Percentiles rank a stretch among this genome's conserved stretches.
These are phyloP conservation scores for Crotalus helleri DNA, from an alignment of 2,113 vertebrate species.

Conservation along the genomic window DNA sequence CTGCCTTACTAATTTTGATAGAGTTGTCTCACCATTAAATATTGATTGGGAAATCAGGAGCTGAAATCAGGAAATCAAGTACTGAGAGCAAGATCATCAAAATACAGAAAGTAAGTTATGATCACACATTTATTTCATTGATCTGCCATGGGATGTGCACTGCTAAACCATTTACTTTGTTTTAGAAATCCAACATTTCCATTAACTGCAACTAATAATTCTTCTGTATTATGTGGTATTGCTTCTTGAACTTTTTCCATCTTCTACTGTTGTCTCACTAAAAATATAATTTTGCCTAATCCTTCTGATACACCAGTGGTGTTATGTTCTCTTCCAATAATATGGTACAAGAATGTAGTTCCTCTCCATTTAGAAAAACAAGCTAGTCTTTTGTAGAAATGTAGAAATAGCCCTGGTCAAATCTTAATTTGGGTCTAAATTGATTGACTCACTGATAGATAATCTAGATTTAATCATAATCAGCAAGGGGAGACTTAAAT, in stretches of 20 bases:
- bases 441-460: not conserved
- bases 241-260: not conserved
- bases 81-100: not conserved
- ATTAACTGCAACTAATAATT: not conserved
- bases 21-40: conserved; percentile 4
- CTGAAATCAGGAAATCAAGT: not conserved
- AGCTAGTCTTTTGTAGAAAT: not conserved
- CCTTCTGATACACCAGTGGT: not conserved
- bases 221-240: not conserved
- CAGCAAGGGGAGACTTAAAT: too few relatives aligned
- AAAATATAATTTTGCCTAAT: not conserved
- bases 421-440: not conserved
- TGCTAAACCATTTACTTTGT: conserved; percentile 1
- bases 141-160: not conserved
- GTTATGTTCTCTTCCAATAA: not conserved
- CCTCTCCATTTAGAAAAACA: not conserved
- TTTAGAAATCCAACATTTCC: conserved; percentile 1
- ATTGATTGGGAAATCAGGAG: not conserved
- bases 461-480: not conserved
- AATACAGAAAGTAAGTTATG: not conserved
- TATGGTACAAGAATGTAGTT: not conserved
- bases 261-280: not conserved
- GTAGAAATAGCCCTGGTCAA: not conserved
- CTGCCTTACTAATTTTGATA: not conserved
- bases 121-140: not conserved